Evolutionary conservation across 1,140 invertebrate species (phyloP), one percentile per base, ranked within the genome.

Genomic region (Ostrea denselamellosa): DNA sequence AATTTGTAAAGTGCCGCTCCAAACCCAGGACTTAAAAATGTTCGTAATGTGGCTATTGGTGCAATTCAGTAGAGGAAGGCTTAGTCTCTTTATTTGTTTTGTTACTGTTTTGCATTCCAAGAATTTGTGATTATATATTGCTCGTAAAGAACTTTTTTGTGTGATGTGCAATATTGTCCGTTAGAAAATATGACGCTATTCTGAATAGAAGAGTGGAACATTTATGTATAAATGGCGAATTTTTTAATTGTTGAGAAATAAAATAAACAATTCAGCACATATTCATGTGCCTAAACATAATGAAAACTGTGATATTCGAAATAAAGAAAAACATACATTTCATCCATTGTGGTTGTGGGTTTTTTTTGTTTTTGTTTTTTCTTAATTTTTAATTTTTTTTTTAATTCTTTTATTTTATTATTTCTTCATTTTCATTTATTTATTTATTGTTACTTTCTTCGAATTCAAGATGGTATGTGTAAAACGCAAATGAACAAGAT

Each of bases 241-340:
- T 77, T 62, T 77, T 25, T 77, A 25, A 34, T 77, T 77, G 68
- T 77, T 77, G 68, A 25, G 28, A 77, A 77, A 34, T 77, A 77
- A 71, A 77, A n/a, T n/a, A n/a, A n/a, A n/a, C n/a, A 44, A 44
- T 5, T 28, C 25, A 28, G 68, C 68, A 77, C 68, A 77, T 77
- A 28, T 77, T 77, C 22, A 77, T 77, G 68, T 77, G 68, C 68
- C 68, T 77, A 77, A 77, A 77, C 68, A 77, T 34, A 28, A 77
- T 77, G 68, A 77, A 77, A 77, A 77, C 68, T 77, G 68, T 77
- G 68, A 77, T 77, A 77, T 77, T 77, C 68, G 28, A 77, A 77
- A 77, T 77, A 77, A 77, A n/a, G n/a, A n/a, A 77, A 34, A 28
- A 77, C n/a, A 77, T 25, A 34, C 34, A 44, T 44, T 44, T 44